A percentile compares a stretch with the other conserved stretches of the same genome.
These are phyloP conservation scores for Himalopsyche japonica DNA, from an alignment of 2,888 invertebrate genomes.

Conservation along the genomic window DNA sequence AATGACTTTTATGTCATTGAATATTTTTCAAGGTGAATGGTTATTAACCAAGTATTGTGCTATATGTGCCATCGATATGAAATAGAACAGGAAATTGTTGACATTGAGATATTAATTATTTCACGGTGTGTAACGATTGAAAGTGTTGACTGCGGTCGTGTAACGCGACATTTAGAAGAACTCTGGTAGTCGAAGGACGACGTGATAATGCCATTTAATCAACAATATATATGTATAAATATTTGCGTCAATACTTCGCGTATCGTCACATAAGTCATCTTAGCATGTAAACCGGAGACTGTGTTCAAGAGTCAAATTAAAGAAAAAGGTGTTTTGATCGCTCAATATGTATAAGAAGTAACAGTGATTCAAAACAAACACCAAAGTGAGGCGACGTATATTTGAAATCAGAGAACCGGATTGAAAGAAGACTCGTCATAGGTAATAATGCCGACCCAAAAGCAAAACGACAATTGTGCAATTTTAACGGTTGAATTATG, in stretches of 20 bases:
- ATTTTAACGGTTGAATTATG: too few relatives aligned
- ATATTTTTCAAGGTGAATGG: background rate
- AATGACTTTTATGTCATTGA: background rate
- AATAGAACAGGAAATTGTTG: background rate
- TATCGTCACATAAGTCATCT: background rate
- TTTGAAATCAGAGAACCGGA: background rate
- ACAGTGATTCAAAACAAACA: background rate
- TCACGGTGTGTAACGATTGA: background rate
- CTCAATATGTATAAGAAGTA: background rate
- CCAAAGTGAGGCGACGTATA: too few relatives aligned
- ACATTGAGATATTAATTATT: background rate
- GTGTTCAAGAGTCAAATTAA: background rate
- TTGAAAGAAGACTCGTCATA: background rate
- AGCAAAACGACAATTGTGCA: too few relatives aligned
- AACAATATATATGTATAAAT: background rate
- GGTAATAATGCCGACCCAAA: too few relatives aligned
- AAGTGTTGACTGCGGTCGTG: background rate
- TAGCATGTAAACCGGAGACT: background rate
- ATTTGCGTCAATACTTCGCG: background rate
- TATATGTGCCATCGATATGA: background rate
- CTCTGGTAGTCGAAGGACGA: background rate
- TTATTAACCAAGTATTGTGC: background rate
- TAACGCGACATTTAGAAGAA: background rate
- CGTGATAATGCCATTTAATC: background rate
- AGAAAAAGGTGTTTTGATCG: background rate